A percentile compares a stretch with the other conserved stretches of the same genome.
Conservation (phyloP, 2,888 invertebrate genomes). For the Drosophila nr. medialis region DNA sequence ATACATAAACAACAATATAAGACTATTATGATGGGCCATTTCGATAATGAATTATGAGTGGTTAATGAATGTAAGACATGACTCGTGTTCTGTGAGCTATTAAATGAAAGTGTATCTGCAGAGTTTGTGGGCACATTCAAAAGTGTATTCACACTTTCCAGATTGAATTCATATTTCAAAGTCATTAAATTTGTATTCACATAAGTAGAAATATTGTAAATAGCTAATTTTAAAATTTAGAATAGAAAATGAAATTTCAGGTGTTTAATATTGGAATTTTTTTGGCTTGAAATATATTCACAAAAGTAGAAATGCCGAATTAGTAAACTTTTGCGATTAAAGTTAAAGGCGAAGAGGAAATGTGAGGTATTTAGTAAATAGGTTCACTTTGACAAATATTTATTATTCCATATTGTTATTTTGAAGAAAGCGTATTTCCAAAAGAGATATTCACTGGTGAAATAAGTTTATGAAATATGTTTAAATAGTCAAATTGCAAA, state of each 20-base stretch:
- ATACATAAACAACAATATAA: constrained; percentile 15
- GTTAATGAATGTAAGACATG: constrained; percentile 24
- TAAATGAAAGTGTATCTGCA: background rate
- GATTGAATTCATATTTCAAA: background rate
- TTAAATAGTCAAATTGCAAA: background rate
- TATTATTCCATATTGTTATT: background rate
- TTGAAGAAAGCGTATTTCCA: background rate
- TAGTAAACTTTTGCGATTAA: background rate
- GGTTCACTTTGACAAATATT: too few species aligned
- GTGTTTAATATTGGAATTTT: background rate
- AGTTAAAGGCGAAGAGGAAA: too few species aligned
- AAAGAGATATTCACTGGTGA: background rate
- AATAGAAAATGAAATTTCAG: background rate
- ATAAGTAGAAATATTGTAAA: background rate
- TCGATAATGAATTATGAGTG: constrained; percentile 34
- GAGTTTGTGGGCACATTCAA: background rate
- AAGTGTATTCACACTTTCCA: background rate
- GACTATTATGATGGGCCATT: constrained; percentile 36
- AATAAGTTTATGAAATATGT: background rate
- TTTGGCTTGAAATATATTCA: background rate
- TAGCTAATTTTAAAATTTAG: background rate
- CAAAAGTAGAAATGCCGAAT: background rate
- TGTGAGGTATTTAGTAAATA: too few species aligned
- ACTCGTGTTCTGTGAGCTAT: background rate
- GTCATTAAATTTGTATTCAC: too few species aligned